Evolutionary conservation across 2,113 vertebrate genomes (phyloP).

Genomic region (Nerophis lumbriciformis): DNA sequence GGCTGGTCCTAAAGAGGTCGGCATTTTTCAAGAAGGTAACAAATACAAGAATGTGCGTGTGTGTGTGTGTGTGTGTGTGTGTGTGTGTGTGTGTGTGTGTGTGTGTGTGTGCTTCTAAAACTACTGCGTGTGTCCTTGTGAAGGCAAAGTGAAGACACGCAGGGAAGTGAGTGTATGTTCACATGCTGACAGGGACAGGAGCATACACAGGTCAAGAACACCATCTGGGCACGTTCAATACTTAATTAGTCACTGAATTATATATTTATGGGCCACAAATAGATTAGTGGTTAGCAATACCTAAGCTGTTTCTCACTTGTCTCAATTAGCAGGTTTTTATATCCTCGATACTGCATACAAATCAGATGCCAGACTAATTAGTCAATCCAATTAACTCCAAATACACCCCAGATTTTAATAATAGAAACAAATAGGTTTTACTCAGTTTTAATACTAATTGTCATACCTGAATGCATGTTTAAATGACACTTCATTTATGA

Average conservation of each 20-base stretch:
- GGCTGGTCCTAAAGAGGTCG: too few relatives aligned
- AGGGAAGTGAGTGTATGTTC: background rate
- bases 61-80: too few relatives aligned
- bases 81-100: too few relatives aligned
- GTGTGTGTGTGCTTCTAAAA: too few relatives aligned
- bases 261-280: conserved; percentile 52
- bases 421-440: background rate
- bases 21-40: too few relatives aligned
- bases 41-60: too few relatives aligned
- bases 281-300: conserved; percentile 24
- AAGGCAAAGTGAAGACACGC: background rate
- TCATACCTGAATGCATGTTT: too few relatives aligned
- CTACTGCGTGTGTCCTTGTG: background rate
- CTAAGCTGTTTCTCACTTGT: conserved; percentile 1
- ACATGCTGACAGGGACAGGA: conserved; percentile 5
- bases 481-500: too few relatives aligned
- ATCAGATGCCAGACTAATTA: too few relatives aligned
- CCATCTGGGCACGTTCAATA: conserved; percentile 2
- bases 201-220: conserved; percentile 1
- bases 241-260: conserved; percentile 9
- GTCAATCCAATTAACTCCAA: background rate
- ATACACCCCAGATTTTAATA: background rate
- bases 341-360: background rate
- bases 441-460: too few relatives aligned
- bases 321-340: background rate